These are phyloP conservation scores for Morpho helenor DNA, from an alignment of 2,888 invertebrate species.

Conservation along the genomic window DNA sequence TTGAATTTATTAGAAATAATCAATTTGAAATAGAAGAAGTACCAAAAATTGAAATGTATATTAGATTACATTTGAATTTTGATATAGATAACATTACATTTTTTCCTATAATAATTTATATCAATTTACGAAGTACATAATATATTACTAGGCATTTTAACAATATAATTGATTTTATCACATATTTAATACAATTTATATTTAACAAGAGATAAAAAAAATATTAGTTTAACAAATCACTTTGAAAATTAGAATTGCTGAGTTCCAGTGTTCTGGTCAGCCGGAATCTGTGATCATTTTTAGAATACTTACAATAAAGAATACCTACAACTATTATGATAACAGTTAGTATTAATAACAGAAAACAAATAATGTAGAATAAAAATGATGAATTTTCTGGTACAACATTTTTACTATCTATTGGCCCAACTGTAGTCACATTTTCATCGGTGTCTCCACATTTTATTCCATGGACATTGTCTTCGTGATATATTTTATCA, in stretches of 20 bases:
- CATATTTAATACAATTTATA: neutral
- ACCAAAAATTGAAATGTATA: too few species aligned
- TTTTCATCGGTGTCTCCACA: slow-evolving; percentile 45
- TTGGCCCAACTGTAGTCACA: slow-evolving; percentile 16
- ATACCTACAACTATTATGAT: slow-evolving; percentile 27
- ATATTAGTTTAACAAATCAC: slow-evolving; percentile 2
- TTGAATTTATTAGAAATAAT: too few species aligned
- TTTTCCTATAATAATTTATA: too few species aligned
- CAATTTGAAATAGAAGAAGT: too few species aligned
- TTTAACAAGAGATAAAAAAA: neutral
- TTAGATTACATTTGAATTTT: too few species aligned
- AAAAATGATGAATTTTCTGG: slow-evolving; percentile 21
- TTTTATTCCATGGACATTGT: slow-evolving; percentile 65
- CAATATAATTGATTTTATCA: neutral
- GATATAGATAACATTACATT: too few species aligned
- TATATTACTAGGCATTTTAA: too few species aligned
- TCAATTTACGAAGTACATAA: too few species aligned
- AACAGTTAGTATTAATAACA: slow-evolving; percentile 35
- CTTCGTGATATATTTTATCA: slow-evolving; percentile 62
- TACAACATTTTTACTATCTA: slow-evolving; percentile 9
- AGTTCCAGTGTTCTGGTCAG: slow-evolving; percentile 39
- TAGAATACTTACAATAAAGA: slow-evolving; percentile 22
- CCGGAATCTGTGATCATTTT: neutral
- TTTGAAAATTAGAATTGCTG: slow-evolving; percentile 14
- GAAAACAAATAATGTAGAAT: slow-evolving; percentile 35